phyloP scores from a whole-genome alignment of 2,888 invertebrate genomes.

The Lepeophtheirus nordmannii region DNA sequence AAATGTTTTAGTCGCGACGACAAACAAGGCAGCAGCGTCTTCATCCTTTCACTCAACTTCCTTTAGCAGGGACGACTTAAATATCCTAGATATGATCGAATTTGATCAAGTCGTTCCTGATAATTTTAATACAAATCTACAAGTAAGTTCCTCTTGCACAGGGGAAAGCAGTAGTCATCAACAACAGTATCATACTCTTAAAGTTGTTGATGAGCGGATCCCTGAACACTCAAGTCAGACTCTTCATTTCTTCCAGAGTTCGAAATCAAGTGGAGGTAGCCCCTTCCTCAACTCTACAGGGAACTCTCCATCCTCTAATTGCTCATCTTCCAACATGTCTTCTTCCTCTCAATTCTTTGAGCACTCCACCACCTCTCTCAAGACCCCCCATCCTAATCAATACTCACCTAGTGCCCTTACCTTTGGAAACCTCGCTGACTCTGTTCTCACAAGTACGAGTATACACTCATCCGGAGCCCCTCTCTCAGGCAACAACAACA shows the following conservation, averaged over 20 bases:
- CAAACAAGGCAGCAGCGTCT: neutral
- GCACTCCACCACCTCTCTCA: neutral
- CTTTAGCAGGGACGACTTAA: conserved; percentile 5
- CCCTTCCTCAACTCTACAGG: conserved; percentile 1
- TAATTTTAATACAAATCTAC: neutral
- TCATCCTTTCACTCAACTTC: neutral
- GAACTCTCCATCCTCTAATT: neutral
- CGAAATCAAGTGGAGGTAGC: neutral
- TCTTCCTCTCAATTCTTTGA: conserved; percentile 3
- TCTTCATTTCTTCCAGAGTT: neutral
- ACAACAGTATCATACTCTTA: too few relatives aligned
- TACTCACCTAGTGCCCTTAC: neutral
- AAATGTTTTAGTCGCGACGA: conserved; percentile 4
- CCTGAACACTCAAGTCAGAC: too few relatives aligned
- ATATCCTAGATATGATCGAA: conserved; percentile 6
- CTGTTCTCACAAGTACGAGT: neutral
- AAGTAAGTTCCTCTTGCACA: neutral
- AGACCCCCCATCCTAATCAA: neutral
- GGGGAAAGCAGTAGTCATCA: too few relatives aligned
- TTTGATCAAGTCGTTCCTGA: conserved; percentile 7
- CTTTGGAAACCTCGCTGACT: conserved; percentile 1
- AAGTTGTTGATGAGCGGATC: too few relatives aligned
- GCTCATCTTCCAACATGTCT: neutral
- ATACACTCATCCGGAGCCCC: neutral
- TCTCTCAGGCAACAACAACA: too few relatives aligned